Evolutionary conservation across 2,797 vertebrate species (phyloP).

Genomic region (Ciconia nigra): DNA sequence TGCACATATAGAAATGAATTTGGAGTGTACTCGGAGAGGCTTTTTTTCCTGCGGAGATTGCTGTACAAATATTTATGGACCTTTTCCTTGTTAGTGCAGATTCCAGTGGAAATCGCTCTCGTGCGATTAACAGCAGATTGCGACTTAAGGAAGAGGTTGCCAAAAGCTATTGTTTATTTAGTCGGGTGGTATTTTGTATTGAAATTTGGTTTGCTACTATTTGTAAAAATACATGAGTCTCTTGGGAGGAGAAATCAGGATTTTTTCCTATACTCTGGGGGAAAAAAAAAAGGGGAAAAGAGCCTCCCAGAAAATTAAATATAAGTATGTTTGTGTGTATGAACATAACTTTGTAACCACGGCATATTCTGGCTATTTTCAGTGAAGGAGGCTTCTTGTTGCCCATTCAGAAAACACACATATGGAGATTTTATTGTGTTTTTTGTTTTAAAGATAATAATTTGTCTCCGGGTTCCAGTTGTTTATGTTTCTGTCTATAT

Average conservation of each 20-base stretch:
- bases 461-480: conserved; percentile 58
- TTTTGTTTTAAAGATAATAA: conserved; percentile 60
- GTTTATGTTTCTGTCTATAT: conserved; percentile 67
- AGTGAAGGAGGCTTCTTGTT: not conserved
- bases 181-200: conserved; percentile 9
- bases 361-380: not conserved
- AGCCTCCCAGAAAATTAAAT: conserved; percentile 14
- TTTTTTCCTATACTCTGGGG: not conserved
- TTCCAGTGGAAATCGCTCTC: conserved; percentile 33
- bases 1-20: conserved; percentile 29
- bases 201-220: conserved; percentile 46
- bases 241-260: conserved; percentile 16
- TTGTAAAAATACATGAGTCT: conserved; percentile 20
- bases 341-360: conserved; percentile 50
- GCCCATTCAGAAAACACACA: conserved; percentile 1
- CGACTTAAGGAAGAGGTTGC: conserved; percentile 31
- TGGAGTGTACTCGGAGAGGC: conserved; percentile 29
- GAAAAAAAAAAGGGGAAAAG: not conserved
- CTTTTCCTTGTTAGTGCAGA: conserved; percentile 49
- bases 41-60: conserved; percentile 45
- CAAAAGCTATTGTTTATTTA: conserved; percentile 66
- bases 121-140: not conserved
- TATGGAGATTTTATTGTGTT: conserved; percentile 35
- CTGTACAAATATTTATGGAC: conserved; percentile 74
- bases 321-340: not conserved